Evolutionary conservation across 2,888 invertebrate genomes (phyloP), one percentile per base, ranked within the genome.

Genomic region (Chloromyia formosa): DNA sequence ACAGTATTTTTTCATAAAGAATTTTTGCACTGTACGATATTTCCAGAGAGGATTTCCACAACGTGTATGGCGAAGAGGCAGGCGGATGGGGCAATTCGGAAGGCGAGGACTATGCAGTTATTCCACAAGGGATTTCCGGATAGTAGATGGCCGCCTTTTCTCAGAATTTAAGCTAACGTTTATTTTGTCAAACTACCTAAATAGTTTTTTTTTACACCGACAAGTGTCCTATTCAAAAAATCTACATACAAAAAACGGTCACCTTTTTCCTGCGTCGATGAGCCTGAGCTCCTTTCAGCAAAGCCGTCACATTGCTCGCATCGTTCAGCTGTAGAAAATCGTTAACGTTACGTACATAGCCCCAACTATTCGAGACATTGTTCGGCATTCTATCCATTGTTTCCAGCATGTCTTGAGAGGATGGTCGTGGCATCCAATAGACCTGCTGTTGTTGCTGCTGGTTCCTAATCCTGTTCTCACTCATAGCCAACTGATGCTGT

Each of bases 281-380:
- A 12, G 74, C 73, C 14, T 75, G 75, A 16, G 73, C 66, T 20
- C 72, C 68, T 66, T 77, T 77, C 42, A 74, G 62, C 14, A 74
- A 16, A 54, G 61, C 61, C 27, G 27, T 35, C 10, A 74, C 14
- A 58, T 54, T 60, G 12, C n/a, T 68, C 12, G 42, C 66, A 35
- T 77, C 74, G 14, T 66, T 40, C 16, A 64, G 71, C 35, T 71
- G 71, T 75, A 84, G 75, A 76, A 84, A 78, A 79, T 84, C 84
- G 76, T 84, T 84, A 72, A 84, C 82, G 78, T 84, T 84, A 53
- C 82, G 82, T 78, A 84, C 82, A 45, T 81, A 83, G 75, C 20
- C 81, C 80, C 3, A 78, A 35, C 73, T 74, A 14, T 82, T 82
- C 76, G 82, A 73, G 79, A 83, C 84, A 75, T 82, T 84, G 81